Evolutionary conservation across 2,888 invertebrate species (phyloP).

Genomic region (Cataglyphis albicans): DNA sequence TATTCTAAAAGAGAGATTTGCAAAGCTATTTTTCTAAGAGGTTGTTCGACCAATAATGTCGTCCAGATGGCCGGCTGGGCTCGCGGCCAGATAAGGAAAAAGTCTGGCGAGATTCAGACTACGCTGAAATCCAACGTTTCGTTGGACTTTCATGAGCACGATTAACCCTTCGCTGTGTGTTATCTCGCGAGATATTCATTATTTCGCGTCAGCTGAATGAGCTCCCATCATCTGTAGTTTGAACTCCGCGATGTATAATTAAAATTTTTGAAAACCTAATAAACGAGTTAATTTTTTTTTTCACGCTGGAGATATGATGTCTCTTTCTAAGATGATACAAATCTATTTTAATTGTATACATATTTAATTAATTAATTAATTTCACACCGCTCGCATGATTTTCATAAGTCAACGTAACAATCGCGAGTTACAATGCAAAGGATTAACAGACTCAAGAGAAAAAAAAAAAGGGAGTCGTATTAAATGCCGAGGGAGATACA

Average conservation of each 20-base stretch:
- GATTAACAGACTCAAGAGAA: conserved; percentile 26
- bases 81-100: conserved; percentile 37
- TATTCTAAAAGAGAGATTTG: conserved; percentile 22
- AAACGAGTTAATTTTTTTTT: not conserved
- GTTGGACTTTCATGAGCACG: conserved; percentile 1
- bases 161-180: conserved; percentile 28
- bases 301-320: not conserved
- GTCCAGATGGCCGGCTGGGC: conserved; percentile 28
- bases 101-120: conserved; percentile 17
- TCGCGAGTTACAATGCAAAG: conserved; percentile 15
- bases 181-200: not conserved
- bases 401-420: not conserved
- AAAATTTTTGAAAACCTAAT: not conserved
- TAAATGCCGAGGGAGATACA: not conserved
- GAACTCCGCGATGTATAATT: not conserved
- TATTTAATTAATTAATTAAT: conserved; percentile 22
- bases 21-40: conserved; percentile 16
- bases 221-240: not conserved
- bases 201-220: not conserved
- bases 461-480: not conserved
- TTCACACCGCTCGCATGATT: not conserved
- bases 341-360: not conserved
- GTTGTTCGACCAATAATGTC: conserved; percentile 4
- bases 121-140: conserved; percentile 25
- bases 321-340: not conserved